Evolutionary conservation across 2,797 vertebrate species (phyloP), one percentile per base, ranked within the genome.

Genomic region (Microctenopoma stevenorrisi): DNA sequence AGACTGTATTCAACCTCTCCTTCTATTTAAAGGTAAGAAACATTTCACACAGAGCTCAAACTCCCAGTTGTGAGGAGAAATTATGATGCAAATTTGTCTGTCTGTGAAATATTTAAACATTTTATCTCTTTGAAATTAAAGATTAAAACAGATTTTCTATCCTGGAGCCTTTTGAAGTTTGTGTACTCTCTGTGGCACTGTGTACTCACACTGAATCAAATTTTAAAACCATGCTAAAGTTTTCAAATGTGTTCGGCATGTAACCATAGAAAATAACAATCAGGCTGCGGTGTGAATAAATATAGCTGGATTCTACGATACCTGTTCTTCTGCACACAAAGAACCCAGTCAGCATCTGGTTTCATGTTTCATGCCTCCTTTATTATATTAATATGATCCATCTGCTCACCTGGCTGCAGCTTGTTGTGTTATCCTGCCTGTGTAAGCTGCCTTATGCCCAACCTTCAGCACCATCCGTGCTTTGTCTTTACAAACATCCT

Each of bases 351-450:
- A n/a, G 79, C 69, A 49, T 89, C 67, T 71, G 90, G 85, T 91
- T 82, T 92, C 86, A 81, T 81, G 68, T 87, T 92, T 87, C 82
- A 79, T 60, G 42, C 70, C 78, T 82, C 43, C 37, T 71, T 62
- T 83, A 78, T 90, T 86, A 80, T 84, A 78, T 85, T 80, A 81
- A 85, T 79, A 80, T 75, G 53, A 81, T 85, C 87, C 84, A 87
- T 91, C 76, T 86, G 84, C 67, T 88, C 84, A 89, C 76, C 88
- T 88, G 79, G 76, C 79, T 85, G 79, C 68, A 71, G 72, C 49
- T 57, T 73, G 72, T 76, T 69, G 77, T 81, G 62, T 68, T 84
- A 38, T 84, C 80, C 76, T 79, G 49, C 54, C 48, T 40, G 25
- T 49, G 40, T 52, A 67, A 22, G 57, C 74, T 72, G 57, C 61